Base-by-base conservation (phyloP, 1,140 invertebrate species). In the Leptinotarsa lineolata region DNA sequence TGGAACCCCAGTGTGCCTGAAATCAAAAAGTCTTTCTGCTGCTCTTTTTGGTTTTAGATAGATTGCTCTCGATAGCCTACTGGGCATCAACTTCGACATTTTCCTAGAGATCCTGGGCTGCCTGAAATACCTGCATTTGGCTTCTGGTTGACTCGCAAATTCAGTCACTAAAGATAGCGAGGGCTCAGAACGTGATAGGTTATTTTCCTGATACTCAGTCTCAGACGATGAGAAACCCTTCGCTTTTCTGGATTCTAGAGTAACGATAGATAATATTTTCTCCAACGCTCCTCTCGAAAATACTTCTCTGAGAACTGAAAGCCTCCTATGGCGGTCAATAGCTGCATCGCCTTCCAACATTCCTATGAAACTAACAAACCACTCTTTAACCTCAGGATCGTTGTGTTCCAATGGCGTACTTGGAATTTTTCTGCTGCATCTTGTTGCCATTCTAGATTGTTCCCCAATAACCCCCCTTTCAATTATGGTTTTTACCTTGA, bases 241-340 rank as follows among this genome's bases (percentile, higher is more conserved):
- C 48, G 15, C 48, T 16, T 54, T 18, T 54, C 6, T 54, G 15
- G 48, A 54, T 18, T 54, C 48, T 18, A 63, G 20, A n/a, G 61
- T 63, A 15, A 63, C 20, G 16, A 63, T 63, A 12, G 61, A 63
- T 63, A 63, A 6, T 30, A 63, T 20, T 15, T 63, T 16, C 12
- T 63, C 20, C 3, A 63, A 13, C 13, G 20, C 20, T 22, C 61
- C 61, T 22, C 20, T 63, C 20, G 61, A 20, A 12, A 63, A 63
- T 5, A 63, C 24, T 21, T 63, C 61, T 63, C 24, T 18, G n/a
- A 63, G 61, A 13, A 63, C 61, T 30, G 61, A 63, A 18, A 30
- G 4, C 20, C 61, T 63, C 20, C 20, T 63, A 15, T 30, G 24
- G 13, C 13, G 24, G 6, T 63, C 61, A 20, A 63, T 63, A 15